A percentile compares a stretch with the other conserved stretches of the same genome.
Evolutionary conservation across 2,113 vertebrate species (phyloP).

Genomic region (Regulus satrapa): DNA sequence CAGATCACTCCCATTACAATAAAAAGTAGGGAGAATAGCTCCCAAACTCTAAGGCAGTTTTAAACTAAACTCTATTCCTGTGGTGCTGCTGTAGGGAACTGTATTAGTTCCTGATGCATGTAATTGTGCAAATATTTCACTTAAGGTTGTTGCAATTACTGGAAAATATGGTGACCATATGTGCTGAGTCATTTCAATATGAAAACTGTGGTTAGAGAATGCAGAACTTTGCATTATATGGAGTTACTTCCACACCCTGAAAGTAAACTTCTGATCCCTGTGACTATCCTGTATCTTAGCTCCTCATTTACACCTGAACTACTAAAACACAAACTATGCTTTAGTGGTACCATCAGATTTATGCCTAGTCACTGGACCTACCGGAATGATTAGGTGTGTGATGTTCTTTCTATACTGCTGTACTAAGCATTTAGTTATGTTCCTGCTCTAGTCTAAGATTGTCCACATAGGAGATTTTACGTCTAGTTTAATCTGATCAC

Average conservation of each 20-base stretch:
- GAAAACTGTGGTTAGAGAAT: background rate
- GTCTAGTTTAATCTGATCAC: background rate
- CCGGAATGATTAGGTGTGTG: background rate
- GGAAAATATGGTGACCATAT: background rate
- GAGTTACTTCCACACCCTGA: background rate
- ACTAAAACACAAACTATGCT: background rate
- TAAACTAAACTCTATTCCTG: background rate
- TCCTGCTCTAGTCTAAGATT: background rate
- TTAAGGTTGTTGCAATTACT: constrained; percentile 28
- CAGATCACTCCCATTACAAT: background rate
- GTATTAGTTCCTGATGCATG: background rate
- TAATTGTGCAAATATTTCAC: constrained; percentile 19
- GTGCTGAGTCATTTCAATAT: background rate
- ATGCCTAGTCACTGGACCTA: background rate
- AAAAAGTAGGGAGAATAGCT: background rate
- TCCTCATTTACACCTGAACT: background rate
- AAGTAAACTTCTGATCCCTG: background rate
- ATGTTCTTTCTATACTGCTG: background rate
- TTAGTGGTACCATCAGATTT: background rate
- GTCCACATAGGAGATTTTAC: background rate
- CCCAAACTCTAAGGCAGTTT: background rate
- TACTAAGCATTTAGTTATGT: background rate
- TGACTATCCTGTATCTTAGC: background rate
- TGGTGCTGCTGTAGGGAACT: background rate
- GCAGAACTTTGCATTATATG: background rate